Conservation (phyloP, 2,797 vertebrate species). For the Melanotaenia nigrans region DNA sequence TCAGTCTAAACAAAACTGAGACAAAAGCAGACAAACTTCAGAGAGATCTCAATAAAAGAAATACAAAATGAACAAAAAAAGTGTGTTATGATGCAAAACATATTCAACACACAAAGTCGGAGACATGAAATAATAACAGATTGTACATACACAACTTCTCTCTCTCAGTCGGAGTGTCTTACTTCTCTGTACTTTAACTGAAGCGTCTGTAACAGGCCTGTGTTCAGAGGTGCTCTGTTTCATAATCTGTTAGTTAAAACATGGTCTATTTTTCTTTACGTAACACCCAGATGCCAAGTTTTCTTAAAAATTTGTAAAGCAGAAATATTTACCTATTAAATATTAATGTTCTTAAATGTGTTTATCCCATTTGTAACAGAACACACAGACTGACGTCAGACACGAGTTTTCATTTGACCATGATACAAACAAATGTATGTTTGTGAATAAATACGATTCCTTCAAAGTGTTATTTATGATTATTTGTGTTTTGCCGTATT, state of each 20-base stretch:
- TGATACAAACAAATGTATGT: not conserved
- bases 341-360: constrained; percentile 4
- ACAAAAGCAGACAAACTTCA: not conserved
- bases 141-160: not conserved
- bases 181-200: too few species aligned
- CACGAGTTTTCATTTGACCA: constrained; percentile 19
- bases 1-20: not conserved
- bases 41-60: too few species aligned
- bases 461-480: not conserved
- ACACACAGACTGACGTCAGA: constrained; percentile 10
- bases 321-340: constrained; percentile 7
- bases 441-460: constrained; percentile 41
- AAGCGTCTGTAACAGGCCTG: too few species aligned
- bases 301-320: constrained; percentile 17
- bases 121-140: not conserved
- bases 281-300: not conserved
- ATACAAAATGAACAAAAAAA: not conserved
- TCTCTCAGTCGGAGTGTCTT: too few species aligned
- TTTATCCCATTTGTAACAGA: not conserved
- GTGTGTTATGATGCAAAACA: not conserved
- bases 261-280: not conserved
- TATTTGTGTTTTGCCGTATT: not conserved
- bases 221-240: not conserved
- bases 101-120: not conserved
- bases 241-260: not conserved